Conservation (phyloP, 2,797 vertebrate genomes). For the Micrastur ruficollis region DNA sequence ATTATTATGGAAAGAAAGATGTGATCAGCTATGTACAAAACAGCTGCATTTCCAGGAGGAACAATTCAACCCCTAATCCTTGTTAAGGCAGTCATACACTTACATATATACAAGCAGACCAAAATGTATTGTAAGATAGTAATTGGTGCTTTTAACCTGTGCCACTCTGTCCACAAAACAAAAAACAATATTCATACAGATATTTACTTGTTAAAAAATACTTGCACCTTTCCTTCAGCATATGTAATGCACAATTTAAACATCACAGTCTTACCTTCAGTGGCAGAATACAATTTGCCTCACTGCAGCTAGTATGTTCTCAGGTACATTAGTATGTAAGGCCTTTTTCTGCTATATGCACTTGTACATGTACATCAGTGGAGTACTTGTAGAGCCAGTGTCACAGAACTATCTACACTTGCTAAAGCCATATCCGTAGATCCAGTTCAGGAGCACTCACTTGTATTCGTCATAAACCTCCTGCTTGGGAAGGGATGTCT, state of each 20-base stretch:
- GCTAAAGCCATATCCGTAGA: accelerated
- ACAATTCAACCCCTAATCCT: background rate
- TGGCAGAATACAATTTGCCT: background rate
- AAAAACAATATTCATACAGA: background rate
- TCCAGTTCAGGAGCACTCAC: conserved; percentile 74
- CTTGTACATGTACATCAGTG: background rate
- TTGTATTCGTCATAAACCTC: conserved; percentile 99
- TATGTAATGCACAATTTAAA: background rate
- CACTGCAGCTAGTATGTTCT: background rate
- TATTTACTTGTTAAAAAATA: background rate
- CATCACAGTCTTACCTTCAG: background rate
- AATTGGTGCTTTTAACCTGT: background rate
- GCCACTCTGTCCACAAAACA: background rate
- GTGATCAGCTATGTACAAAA: background rate
- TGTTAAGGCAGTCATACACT: accelerated
- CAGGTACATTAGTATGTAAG: background rate
- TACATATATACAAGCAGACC: background rate
- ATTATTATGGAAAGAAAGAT: background rate
- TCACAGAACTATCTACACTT: background rate
- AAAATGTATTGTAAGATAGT: background rate
- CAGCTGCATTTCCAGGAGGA: background rate
- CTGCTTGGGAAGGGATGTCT: conserved; percentile 98
- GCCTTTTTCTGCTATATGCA: background rate
- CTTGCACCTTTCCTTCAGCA: background rate
- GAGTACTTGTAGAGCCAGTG: background rate